phyloP scores from a whole-genome alignment of 2,113 vertebrate genomes.

The Anas platyrhynchos region DNA sequence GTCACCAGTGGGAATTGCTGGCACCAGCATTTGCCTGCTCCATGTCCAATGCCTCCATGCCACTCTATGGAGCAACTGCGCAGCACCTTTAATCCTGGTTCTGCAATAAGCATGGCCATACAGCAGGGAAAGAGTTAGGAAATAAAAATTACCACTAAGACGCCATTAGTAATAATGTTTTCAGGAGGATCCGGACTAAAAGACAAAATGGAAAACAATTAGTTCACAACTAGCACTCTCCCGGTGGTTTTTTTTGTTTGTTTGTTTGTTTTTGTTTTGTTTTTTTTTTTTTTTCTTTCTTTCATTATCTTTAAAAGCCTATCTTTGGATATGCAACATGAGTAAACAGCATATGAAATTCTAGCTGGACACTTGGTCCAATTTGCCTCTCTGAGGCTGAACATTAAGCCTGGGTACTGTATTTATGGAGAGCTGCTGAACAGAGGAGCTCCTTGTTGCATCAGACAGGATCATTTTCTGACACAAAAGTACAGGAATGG shows the following conservation, averaged over 20 bases:
- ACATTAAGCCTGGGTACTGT: neutral
- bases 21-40: neutral
- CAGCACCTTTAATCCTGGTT: neutral
- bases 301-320: neutral
- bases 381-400: neutral
- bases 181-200: slow-evolving; percentile 76
- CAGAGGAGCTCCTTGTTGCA: neutral
- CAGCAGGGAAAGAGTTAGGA: neutral
- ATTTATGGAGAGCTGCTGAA: neutral
- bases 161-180: slow-evolving; percentile 81
- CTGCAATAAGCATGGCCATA: neutral
- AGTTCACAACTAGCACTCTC: neutral
- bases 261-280: too few species aligned
- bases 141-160: slow-evolving; percentile 83
- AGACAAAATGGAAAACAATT: slow-evolving; percentile 32
- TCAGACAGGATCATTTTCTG: neutral
- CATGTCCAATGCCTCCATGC: neutral
- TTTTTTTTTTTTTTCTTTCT: neutral
- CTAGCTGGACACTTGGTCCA: neutral
- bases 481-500: neutral
- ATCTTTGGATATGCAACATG: neutral
- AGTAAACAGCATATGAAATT: neutral
- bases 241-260: too few species aligned
- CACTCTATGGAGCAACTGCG: neutral
- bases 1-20: neutral